A percentile compares a stretch with the other conserved stretches of the same genome.
phyloP scores from a whole-genome alignment of 1,140 invertebrate species.

The Chelonus insularis region DNA sequence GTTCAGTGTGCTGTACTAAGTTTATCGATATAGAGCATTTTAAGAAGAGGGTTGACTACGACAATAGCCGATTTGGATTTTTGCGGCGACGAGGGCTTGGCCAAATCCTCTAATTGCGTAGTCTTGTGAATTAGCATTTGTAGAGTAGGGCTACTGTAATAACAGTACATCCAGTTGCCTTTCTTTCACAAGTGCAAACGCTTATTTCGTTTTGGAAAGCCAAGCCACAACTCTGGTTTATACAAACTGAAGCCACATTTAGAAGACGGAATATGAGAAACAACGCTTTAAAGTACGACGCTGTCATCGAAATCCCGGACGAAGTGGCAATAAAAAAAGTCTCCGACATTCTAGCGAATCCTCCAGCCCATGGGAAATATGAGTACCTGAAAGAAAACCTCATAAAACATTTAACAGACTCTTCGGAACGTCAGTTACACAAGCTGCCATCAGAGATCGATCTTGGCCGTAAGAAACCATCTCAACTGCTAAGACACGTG shows the following conservation, averaged over 20 bases:
- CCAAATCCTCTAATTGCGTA: too few species aligned
- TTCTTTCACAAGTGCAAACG: too few species aligned
- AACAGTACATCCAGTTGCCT: too few species aligned
- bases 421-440: slow-evolving; percentile 32
- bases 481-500: slow-evolving; percentile 37
- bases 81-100: too few species aligned
- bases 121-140: too few species aligned
- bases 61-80: too few species aligned
- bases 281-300: slow-evolving; percentile 5
- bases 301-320: slow-evolving; percentile 14
- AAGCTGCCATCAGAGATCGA: slow-evolving; percentile 38
- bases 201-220: slow-evolving; percentile 6
- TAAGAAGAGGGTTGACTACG: too few species aligned
- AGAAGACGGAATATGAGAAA: background rate
- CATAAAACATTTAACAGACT: slow-evolving; percentile 34
- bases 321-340: slow-evolving; percentile 9
- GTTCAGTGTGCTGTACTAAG: too few species aligned
- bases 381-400: slow-evolving; percentile 24
- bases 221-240: background rate
- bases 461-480: slow-evolving; percentile 36
- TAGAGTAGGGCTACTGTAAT: too few species aligned
- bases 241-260: background rate
- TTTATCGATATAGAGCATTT: too few species aligned
- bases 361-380: slow-evolving; percentile 26
- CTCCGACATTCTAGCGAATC: slow-evolving; percentile 16